phyloP scores from a whole-genome alignment of 1,140 invertebrate species.

The Scaptomyza montana region DNA sequence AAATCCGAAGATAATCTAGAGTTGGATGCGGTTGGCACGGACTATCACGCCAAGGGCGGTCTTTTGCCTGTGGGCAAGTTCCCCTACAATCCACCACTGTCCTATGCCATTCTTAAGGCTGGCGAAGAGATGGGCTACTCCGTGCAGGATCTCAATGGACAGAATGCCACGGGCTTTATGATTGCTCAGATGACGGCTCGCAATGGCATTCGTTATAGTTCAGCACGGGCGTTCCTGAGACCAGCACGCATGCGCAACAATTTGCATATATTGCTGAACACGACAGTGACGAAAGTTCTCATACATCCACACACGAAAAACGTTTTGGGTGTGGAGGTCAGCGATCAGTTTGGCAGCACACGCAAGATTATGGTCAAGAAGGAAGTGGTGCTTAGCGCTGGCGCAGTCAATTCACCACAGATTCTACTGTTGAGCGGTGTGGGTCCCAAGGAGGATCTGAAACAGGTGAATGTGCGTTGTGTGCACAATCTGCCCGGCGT shows the following conservation, averaged over 20 bases:
- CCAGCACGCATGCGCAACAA: slow-evolving; percentile 90
- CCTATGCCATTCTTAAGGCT: slow-evolving; percentile 92
- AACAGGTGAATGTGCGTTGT: slow-evolving; percentile 86
- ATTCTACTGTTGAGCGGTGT: slow-evolving; percentile 93
- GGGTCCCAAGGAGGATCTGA: slow-evolving; percentile 90
- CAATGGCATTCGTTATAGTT: slow-evolving; percentile 93
- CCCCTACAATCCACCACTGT: slow-evolving; percentile 93
- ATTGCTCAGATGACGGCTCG: slow-evolving; percentile 94
- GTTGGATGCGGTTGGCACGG: slow-evolving; percentile 89
- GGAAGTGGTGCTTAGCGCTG: slow-evolving; percentile 90
- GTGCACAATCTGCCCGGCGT: slow-evolving; percentile 92
- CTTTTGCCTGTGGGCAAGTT: slow-evolving; percentile 92
- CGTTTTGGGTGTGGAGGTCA: slow-evolving; percentile 85
- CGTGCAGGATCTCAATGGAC: slow-evolving; percentile 93
- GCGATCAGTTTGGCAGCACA: slow-evolving; percentile 85
- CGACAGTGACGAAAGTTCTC: slow-evolving; percentile 89
- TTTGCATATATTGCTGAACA: slow-evolving; percentile 90
- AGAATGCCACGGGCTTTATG: slow-evolving; percentile 90
- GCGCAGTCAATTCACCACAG: slow-evolving; percentile 92
- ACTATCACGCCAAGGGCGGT: slow-evolving; percentile 91
- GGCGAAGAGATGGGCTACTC: slow-evolving; percentile 92
- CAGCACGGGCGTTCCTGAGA: slow-evolving; percentile 91
- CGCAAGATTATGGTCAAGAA: slow-evolving; percentile 88
- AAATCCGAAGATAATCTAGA: slow-evolving; percentile 94
- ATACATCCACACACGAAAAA: slow-evolving; percentile 86